Evolutionary conservation across 1,140 invertebrate genomes (phyloP).

Genomic region (Hermetia illucens): DNA sequence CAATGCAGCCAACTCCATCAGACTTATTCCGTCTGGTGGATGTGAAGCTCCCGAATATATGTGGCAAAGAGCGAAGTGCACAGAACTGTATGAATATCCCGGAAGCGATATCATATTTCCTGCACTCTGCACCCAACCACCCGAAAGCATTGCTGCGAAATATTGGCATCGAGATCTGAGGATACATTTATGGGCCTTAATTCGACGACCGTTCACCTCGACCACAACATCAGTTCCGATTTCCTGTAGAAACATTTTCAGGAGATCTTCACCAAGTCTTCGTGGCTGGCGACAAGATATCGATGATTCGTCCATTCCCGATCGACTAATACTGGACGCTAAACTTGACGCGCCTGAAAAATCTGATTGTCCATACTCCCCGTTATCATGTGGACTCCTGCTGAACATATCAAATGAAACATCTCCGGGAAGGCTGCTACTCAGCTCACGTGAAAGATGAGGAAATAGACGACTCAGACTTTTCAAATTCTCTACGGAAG

Average conservation of each 20-base stretch:
- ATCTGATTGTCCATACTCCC: conserved; percentile 22
- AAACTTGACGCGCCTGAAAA: conserved; percentile 24
- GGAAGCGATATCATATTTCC: conserved; percentile 69
- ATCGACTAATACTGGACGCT: conserved; percentile 27
- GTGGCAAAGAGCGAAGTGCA: conserved; percentile 80
- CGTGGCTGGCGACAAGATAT: conserved; percentile 32
- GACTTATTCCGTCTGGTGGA: conserved; percentile 67
- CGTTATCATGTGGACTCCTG: not conserved
- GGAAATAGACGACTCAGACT: conserved; percentile 32
- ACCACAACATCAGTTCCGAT: conserved; percentile 72
- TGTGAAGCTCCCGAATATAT: conserved; percentile 81
- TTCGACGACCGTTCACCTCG: conserved; percentile 58
- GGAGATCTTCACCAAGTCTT: conserved; percentile 66
- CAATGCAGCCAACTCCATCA: conserved; percentile 71
- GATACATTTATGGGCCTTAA: conserved; percentile 82
- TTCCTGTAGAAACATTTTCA: conserved; percentile 80
- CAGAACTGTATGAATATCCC: conserved; percentile 68
- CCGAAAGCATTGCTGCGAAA: conserved; percentile 77
- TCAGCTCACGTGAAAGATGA: conserved; percentile 30
- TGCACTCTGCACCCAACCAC: conserved; percentile 64
- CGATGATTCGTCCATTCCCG: conserved; percentile 29
- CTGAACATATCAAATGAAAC: conserved; percentile 15
- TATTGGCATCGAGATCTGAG: conserved; percentile 78
- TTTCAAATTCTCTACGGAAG: conserved; percentile 26
- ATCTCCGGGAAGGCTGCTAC: conserved; percentile 24